Evolutionary conservation across 2,888 invertebrate genomes (phyloP), one percentile per base, ranked within the genome.

Genomic region (Spilosoma lubricipeda): DNA sequence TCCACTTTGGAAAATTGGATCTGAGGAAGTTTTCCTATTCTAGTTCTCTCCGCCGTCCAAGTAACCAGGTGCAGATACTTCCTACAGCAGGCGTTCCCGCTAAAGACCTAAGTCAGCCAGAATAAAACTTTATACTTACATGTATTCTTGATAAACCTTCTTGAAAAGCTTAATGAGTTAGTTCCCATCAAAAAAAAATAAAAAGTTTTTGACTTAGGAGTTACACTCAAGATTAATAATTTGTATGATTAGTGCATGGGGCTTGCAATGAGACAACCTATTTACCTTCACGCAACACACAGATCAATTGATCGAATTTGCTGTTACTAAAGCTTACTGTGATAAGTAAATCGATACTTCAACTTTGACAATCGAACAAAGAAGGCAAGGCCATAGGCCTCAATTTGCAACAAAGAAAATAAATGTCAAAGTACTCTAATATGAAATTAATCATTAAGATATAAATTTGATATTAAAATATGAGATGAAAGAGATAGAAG

Each of bases 191-290:
- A 27, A 27, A 27, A 27, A 1, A 4, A 56, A 11, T n/a, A 9
- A 9, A 11, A n/a, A 11, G n/a, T 23, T 56, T 56, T 56, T 23
- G n/a, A 9, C 23, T 56, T n/a, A 56, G n/a, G 0, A 2, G 11
- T n/a, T 56, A n/a, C n/a, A 20, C 23, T n/a, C 1, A 56, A 56
- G 52, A 23, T 23, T 23, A n/a, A 59, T 13, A 27, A 59, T 33
- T 36, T 13, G 52, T 33, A 33, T 7, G 33, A 52, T 68, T 56
- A 36, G 33, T 27, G 36, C 9, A 52, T 15, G 2, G 92, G 89
- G 92, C 92, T 90, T 90, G 91, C 92, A 92, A 90, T 91, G 84
- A 90, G 90, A 92, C 91, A 92, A 89, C 77, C 75, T 74, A 90
- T 87, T 89, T 90, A 90, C 93, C 93, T 94, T 92, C 91, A 76